These are phyloP conservation scores for Caenorhabditis parvicauda DNA, from an alignment of 2,888 invertebrate species.

Conservation along the genomic window DNA sequence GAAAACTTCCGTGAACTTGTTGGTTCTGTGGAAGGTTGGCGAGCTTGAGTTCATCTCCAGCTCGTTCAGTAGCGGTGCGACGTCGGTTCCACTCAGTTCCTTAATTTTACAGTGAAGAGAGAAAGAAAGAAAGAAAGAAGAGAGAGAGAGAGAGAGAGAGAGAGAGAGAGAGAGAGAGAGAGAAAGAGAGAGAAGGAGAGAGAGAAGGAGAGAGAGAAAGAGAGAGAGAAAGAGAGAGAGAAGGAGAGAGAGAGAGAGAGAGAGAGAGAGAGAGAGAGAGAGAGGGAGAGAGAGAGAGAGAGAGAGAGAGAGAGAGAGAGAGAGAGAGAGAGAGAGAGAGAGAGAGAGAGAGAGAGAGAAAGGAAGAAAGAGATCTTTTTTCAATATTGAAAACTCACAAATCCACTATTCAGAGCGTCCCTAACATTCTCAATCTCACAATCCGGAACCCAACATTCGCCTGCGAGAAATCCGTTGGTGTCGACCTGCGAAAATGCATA, in stretches of 20 bases:
- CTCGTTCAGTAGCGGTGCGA: slow-evolving; percentile 90
- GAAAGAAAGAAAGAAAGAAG: neutral
- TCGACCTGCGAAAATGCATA: slow-evolving; percentile 68
- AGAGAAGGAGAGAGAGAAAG: neutral
- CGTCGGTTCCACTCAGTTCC: slow-evolving; percentile 81
- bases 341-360: neutral
- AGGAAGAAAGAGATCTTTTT: neutral
- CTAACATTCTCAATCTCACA: slow-evolving; percentile 86
- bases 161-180: neutral
- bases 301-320: neutral
- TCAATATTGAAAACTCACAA: slow-evolving; percentile 69
- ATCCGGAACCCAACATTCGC: slow-evolving; percentile 93
- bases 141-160: neutral
- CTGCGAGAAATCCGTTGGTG: slow-evolving; percentile 95
- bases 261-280: too few relatives aligned
- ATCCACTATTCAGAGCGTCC: slow-evolving; percentile 83
- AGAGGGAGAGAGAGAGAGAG: neutral
- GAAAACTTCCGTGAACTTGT: slow-evolving; percentile 92
- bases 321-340: neutral
- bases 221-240: too few relatives aligned
- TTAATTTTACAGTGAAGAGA: too few relatives aligned
- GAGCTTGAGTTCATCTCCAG: slow-evolving; percentile 85
- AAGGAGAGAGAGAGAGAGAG: too few relatives aligned
- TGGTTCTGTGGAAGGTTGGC: slow-evolving; percentile 91
- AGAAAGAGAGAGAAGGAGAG: neutral